A percentile compares a stretch with the other conserved stretches of the same genome.
Evolutionary conservation across 2,113 vertebrate species (phyloP).

Genomic region (Dissostichus mawsoni): DNA sequence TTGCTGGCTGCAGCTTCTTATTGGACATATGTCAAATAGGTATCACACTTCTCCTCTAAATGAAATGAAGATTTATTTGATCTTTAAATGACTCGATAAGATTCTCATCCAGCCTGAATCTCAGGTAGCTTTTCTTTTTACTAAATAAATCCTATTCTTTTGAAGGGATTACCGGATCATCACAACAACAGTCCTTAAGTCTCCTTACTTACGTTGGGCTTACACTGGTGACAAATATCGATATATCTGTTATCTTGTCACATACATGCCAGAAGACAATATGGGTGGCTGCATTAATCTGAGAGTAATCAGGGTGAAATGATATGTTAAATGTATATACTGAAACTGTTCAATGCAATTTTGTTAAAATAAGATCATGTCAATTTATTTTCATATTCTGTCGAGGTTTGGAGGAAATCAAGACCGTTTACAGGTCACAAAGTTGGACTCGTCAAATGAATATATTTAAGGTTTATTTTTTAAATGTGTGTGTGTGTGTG

Average conservation of each 20-base stretch:
- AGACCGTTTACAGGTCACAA: neutral
- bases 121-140: too few relatives aligned
- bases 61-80: too few relatives aligned
- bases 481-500: conserved; percentile 24
- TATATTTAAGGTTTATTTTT: conserved; percentile 35
- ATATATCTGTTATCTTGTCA: neutral
- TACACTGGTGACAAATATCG: neutral
- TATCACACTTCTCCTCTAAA: too few relatives aligned
- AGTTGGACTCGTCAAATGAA: conserved; percentile 1
- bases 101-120: too few relatives aligned
- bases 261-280: neutral
- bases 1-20: neutral
- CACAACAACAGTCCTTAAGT: neutral
- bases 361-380: conserved; percentile 49
- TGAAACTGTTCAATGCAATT: conserved; percentile 64
- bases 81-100: too few relatives aligned
- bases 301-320: conserved; percentile 45
- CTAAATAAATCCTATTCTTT: too few relatives aligned
- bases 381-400: conserved; percentile 69
- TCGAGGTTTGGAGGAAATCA: neutral
- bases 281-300: neutral
- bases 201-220: neutral
- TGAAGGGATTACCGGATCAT: too few relatives aligned
- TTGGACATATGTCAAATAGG: too few relatives aligned
- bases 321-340: conserved; percentile 12